Conservation (phyloP, 1,140 invertebrate species). For the Drosophila neocordata region DNA sequence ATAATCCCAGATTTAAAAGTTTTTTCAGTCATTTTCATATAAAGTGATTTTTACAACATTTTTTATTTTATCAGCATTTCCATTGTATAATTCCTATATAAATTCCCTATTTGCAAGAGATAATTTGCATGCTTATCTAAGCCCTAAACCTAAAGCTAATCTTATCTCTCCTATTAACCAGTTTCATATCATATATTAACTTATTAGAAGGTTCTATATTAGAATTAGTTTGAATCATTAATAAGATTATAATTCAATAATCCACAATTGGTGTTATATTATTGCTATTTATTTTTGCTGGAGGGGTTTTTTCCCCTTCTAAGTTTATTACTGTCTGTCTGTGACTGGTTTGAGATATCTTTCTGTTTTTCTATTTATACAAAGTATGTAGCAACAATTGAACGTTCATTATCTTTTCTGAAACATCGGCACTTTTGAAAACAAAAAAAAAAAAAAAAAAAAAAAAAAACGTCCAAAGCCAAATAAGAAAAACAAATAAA, state of each 20-base stretch:
- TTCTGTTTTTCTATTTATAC: constrained; percentile 37
- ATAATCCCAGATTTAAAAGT: no score
- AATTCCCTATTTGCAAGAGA: no score
- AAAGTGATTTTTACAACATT: no score
- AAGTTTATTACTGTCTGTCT: constrained; percentile 34
- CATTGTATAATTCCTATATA: no score
- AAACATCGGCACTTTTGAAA: constrained; percentile 81
- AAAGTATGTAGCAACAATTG: constrained; percentile 46
- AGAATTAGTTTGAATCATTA: background rate
- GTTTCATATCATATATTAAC: background rate
- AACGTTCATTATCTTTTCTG: constrained; percentile 76
- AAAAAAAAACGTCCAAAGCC: constrained; percentile 45
- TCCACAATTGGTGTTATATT: background rate
- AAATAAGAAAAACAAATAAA: constrained; percentile 81
- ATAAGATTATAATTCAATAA: constrained; percentile 7
- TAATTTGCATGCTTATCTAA: constrained; percentile 4
- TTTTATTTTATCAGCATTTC: no score
- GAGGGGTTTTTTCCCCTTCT: background rate
- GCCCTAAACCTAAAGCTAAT: background rate
- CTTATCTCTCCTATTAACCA: background rate
- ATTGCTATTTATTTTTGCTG: background rate
- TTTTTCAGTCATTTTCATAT: no score
- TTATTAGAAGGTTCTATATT: background rate
- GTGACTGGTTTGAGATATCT: constrained; percentile 16
- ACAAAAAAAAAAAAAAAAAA: constrained; percentile 32